A percentile compares a stretch with the other conserved stretches of the same genome.
These are phyloP conservation scores for Trematomus bernacchii DNA, from an alignment of 2,797 vertebrate species.

Conservation along the genomic window DNA sequence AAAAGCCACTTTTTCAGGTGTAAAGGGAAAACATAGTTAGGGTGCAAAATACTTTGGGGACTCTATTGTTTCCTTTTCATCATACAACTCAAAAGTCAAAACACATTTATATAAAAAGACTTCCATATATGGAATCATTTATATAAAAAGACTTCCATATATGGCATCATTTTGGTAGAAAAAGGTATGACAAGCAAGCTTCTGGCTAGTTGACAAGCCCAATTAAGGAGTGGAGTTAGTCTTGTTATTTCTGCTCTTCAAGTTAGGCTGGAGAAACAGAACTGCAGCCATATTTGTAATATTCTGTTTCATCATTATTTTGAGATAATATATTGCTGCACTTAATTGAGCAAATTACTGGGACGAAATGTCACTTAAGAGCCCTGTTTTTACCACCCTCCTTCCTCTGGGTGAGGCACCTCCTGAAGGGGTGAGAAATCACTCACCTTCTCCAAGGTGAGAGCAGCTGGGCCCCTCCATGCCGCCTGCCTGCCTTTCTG, in stretches of 20 bases:
- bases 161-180: too few relatives aligned
- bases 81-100: not conserved
- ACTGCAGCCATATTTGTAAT: not conserved
- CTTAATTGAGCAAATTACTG: not conserved
- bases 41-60: not conserved
- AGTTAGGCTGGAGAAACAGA: not conserved
- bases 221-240: not conserved
- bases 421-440: conserved; percentile 47
- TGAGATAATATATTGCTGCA: not conserved
- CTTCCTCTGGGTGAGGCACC: conserved; percentile 22
- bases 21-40: not conserved
- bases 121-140: too few relatives aligned
- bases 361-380: not conserved
- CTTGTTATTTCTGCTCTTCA: not conserved
- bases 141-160: too few relatives aligned
- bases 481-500: conserved; percentile 33
- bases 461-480: conserved; percentile 48
- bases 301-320: conserved; percentile 1
- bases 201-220: not conserved
- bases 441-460: conserved; percentile 61
- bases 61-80: conserved; percentile 13
- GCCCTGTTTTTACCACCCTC: conserved; percentile 1
- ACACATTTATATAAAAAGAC: too few relatives aligned
- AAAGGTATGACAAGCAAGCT: not conserved
- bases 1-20: not conserved